Base-by-base conservation (phyloP, 1,140 invertebrate genomes). In the Lanistes nyassanus region DNA sequence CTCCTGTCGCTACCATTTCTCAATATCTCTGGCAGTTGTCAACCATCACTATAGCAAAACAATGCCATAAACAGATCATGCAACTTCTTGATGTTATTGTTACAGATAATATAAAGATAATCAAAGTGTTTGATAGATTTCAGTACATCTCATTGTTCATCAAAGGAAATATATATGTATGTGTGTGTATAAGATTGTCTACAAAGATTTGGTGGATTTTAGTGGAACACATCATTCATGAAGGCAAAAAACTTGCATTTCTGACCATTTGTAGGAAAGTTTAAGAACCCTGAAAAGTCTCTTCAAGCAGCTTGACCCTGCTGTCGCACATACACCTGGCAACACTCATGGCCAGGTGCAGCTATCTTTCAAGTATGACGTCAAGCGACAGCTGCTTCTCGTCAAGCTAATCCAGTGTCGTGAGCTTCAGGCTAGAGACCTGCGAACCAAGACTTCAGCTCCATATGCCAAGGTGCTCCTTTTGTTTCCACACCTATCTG, bases 301-400 rank as follows among this genome's bases (percentile, higher is more conserved):
- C 23, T 88, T 86, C 72, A 88, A 86, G 65, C 82, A 83, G 36
- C 71, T 88, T 37, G 87, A 88, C 58, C 87, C 87, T 13, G 74
- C 81, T 21, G 81, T 87, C 26, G 82, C 82, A 75, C 83, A 84
- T 47, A 75, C 76, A 26, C 76, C 75, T 19, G 75, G 75, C 29
- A 82, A 82, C 29, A 65, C 82, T 1, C 79, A 76, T 65, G 87
- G 87, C 7, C 83, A 87, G 56, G 74, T 88, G 23, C 82, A 87
- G 70, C 76, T 88, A 36, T 86, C 86, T 19, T 85, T 86, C 69
- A 88, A 88, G 71, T 88, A 86, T 81, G 85, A 86, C 51, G 70
- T 73, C 29, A 81, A 81, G 65, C 72, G 81, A 36, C 77, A 83
- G 19, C 67, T 82, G 26, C 79, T 88, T 6, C 78, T 88, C 16